Evolutionary conservation across 2,113 vertebrate species (phyloP), one percentile per base, ranked within the genome.

Genomic region (Peromyscus californicus): DNA sequence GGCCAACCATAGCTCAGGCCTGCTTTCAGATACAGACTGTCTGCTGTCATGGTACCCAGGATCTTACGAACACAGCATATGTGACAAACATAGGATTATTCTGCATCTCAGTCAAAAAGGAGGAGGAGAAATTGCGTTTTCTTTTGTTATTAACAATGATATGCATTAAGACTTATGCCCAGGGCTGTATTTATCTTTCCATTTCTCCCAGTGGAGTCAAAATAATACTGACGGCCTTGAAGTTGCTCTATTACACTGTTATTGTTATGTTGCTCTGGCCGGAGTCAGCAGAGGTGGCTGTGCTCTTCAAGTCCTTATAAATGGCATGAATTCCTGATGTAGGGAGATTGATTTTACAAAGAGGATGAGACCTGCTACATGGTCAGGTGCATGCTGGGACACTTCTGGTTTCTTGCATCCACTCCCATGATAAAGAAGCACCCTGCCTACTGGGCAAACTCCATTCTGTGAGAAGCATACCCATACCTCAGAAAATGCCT

Each of bases 21-120:
- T 9, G 59, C 21, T 79, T 0, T n/a, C 51, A 59, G 31, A 29
- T 2, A 31, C 0, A 21, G 31, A 12, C 4, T 31, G 33, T 26
- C 39, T 74, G 26, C 21, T n/a, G 3, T 1, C 16, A 26, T 74
- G 72, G 72, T 2, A 21, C 0, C 8, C 13, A 2, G 6, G 65
- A 33, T 22, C 63, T 10, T 33, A 5, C 65, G 24, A 24, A 72
- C 13, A 59, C 0, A 2, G 3, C 31, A 9, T 17, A 6, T 63
- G 33, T 74, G 31, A 70, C 33, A 75, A 80, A 24, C 31, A 57
- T 5, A 31, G 63, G 33, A 26, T 51, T 65, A 65, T 65, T 61
- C 26, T 67, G 45, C 15, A 42, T 76, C 59, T 88, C 39, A 36
- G 51, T 67, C 16, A 80, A 88, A 82, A 63, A 92, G 2, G 10